Conservation (phyloP, 2,797 vertebrate genomes). For the Tokudaia tokunoshimensis region DNA sequence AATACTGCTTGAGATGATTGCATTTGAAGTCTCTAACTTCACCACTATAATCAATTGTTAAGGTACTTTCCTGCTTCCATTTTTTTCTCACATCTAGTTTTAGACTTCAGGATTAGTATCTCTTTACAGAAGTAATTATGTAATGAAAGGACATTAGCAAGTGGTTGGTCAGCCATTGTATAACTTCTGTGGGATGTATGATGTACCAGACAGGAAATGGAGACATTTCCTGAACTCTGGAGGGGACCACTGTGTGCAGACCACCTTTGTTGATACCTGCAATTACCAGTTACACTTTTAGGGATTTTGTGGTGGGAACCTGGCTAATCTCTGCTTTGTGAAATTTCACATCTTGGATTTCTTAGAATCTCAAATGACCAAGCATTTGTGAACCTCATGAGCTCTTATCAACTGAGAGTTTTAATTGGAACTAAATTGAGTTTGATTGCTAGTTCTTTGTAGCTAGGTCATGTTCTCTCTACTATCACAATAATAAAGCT, state of each 20-base stretch:
- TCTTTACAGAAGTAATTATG: constrained; percentile 81
- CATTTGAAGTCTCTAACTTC: neutral
- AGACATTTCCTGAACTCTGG: constrained; percentile 65
- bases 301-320: neutral
- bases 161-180: constrained; percentile 69
- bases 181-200: constrained; percentile 64
- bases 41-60: constrained; percentile 4
- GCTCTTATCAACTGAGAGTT: constrained; percentile 68
- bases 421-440: constrained; percentile 71
- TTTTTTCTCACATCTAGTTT: constrained; percentile 43
- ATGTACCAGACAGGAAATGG: constrained; percentile 53
- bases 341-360: constrained; percentile 64
- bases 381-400: constrained; percentile 32
- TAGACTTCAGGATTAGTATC: constrained; percentile 70
- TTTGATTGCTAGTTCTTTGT: constrained; percentile 45
- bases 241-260: neutral
- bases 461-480: constrained; percentile 13
- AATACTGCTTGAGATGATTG: neutral
- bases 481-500: neutral
- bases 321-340: constrained; percentile 67
- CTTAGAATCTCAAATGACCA: constrained; percentile 73
- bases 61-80: neutral
- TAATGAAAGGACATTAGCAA: constrained; percentile 77
- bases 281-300: neutral
- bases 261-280: neutral